A percentile compares a stretch with the other conserved stretches of the same genome.
These are phyloP conservation scores for Netelia melanura DNA, from an alignment of 2,888 invertebrate genomes.

Conservation along the genomic window DNA sequence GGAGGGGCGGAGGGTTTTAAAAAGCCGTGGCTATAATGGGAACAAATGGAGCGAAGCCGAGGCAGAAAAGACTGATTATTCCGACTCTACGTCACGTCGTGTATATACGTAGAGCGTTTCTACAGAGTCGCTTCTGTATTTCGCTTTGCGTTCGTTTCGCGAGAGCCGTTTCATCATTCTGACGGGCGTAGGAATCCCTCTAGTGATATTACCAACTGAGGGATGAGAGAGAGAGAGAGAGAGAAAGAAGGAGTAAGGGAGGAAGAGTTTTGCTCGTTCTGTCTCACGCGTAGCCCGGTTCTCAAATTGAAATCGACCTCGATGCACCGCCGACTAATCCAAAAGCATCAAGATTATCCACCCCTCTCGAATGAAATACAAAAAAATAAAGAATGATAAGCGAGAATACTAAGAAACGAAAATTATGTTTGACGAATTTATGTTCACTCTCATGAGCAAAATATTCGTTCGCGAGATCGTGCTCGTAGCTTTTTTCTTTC, in stretches of 20 bases:
- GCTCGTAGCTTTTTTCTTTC: no score
- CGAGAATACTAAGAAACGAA: constrained; percentile 22
- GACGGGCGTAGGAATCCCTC: constrained; percentile 66
- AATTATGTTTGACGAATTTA: not conserved
- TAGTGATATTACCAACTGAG: constrained; percentile 66
- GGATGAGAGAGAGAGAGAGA: constrained; percentile 25
- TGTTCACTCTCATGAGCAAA: not conserved
- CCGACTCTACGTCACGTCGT: constrained; percentile 48
- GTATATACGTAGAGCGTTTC: constrained; percentile 4
- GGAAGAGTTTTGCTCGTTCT: constrained; percentile 45
- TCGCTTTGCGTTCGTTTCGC: constrained; percentile 61
- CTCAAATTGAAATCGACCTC: constrained; percentile 57
- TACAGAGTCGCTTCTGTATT: constrained; percentile 53
- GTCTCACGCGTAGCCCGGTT: constrained; percentile 13
- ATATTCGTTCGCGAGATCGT: no score
- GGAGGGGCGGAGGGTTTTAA: constrained; percentile 32
- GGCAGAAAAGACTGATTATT: constrained; percentile 67
- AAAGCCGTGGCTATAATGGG: constrained; percentile 59
- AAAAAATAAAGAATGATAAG: constrained; percentile 9
- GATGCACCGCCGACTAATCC: constrained; percentile 19
- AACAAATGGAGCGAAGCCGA: constrained; percentile 64
- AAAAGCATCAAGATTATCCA: constrained; percentile 47
- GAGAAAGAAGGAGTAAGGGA: constrained; percentile 3
- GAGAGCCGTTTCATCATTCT: constrained; percentile 67
- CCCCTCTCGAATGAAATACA: not conserved